These are phyloP conservation scores for Phymatocera aterrima DNA, from an alignment of 2,888 invertebrate species.

Conservation along the genomic window DNA sequence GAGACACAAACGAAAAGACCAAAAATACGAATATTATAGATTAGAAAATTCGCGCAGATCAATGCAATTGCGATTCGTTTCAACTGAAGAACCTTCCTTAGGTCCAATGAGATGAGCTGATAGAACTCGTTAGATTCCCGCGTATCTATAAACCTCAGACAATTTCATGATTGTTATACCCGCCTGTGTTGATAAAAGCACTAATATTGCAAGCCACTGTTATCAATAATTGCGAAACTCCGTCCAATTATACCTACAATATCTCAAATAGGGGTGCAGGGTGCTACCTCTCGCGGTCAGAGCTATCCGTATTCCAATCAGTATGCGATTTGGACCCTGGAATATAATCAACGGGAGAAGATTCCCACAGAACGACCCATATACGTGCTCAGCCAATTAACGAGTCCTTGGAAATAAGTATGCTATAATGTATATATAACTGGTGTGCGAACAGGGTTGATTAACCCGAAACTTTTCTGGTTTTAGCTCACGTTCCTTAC, in stretches of 20 bases:
- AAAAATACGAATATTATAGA: too few relatives aligned
- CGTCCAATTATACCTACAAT: neutral
- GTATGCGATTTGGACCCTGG: conserved; percentile 18
- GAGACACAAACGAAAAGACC: too few relatives aligned
- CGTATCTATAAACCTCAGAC: too few relatives aligned
- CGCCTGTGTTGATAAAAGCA: too few relatives aligned
- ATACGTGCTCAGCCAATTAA: conserved; percentile 68
- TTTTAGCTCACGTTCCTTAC: conserved; percentile 55
- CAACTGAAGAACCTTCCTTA: too few relatives aligned
- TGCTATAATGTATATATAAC: conserved; percentile 67
- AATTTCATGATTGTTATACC: too few relatives aligned
- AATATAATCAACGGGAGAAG: neutral
- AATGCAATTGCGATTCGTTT: too few relatives aligned
- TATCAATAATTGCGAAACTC: neutral
- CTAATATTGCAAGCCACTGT: too few relatives aligned
- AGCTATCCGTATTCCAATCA: conserved; percentile 13
- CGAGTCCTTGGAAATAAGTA: conserved; percentile 64
- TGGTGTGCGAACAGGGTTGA: conserved; percentile 57
- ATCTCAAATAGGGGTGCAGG: neutral
- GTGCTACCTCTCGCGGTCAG: conserved; percentile 9
- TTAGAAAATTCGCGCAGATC: too few relatives aligned
- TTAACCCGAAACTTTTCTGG: conserved; percentile 54
- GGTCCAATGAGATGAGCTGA: too few relatives aligned
- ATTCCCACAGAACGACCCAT: conserved; percentile 36
- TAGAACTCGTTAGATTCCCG: too few relatives aligned